Percentiles rank a stretch among this genome's conserved stretches.
These are phyloP conservation scores for Ectemnius cavifrons DNA, from an alignment of 2,888 invertebrate genomes.

Conservation along the genomic window DNA sequence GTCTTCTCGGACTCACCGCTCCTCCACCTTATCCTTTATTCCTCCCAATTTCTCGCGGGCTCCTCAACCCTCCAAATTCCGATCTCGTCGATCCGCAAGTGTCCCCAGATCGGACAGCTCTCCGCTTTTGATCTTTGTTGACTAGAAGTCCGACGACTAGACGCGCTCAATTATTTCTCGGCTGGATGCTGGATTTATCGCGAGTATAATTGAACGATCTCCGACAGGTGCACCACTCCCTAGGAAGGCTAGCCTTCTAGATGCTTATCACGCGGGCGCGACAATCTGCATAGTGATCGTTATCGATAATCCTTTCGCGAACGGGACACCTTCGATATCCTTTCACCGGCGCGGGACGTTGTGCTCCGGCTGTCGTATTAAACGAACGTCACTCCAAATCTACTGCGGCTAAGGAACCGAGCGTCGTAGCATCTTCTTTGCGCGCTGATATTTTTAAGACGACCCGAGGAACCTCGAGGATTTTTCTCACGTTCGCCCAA, in stretches of 20 bases:
- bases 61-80: not conserved
- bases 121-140: not conserved
- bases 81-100: not conserved
- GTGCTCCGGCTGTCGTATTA: not conserved
- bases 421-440: not conserved
- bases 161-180: too few relatives aligned
- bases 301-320: slow-evolving; percentile 39
- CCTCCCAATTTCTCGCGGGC: slow-evolving; percentile 14
- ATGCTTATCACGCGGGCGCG: slow-evolving; percentile 31
- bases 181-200: too few relatives aligned
- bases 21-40: slow-evolving; percentile 30
- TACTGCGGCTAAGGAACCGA: not conserved
- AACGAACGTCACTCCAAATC: not conserved
- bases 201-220: not conserved
- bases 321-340: slow-evolving; percentile 22
- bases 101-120: not conserved
- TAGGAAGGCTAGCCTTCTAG: slow-evolving; percentile 26
- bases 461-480: not conserved
- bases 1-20: slow-evolving; percentile 20
- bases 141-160: too few relatives aligned
- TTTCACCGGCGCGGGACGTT: slow-evolving; percentile 24
- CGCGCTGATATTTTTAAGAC: slow-evolving; percentile 7
- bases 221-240: slow-evolving; percentile 9
- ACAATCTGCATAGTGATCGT: slow-evolving; percentile 39
- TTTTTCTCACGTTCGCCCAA: not conserved